Evolutionary conservation across 2,797 vertebrate species (phyloP), one percentile per base, ranked within the genome.

Genomic region (Sciurus vulgaris): DNA sequence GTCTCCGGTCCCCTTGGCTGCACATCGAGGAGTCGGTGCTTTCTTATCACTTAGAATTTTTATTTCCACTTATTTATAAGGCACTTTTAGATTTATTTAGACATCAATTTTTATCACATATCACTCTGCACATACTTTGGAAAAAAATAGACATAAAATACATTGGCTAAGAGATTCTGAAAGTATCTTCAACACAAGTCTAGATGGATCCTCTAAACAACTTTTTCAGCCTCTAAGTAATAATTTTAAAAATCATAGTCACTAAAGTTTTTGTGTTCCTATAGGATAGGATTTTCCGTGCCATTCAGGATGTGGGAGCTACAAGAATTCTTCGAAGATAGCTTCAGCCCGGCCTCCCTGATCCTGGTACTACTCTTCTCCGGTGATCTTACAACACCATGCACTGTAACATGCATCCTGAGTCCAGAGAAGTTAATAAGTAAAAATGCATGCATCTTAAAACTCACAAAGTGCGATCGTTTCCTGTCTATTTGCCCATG

Each of bases 1-100:
- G 7, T 85, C 76, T 86, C 51, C 63, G 22, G 30, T 51, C 73
- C 92, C 90, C 69, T 69, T 82, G 13, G 85, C 54, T 13, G 28
- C 61, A 67, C 61, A 33, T 41, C 65, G 59, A 70, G 10, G 73
- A 35, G 41, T 91, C 82, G 35, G 3, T 33, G 51, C 70, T 95
- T 93, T 65, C 93, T 94, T 89, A 76, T 44, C 70, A 47, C 56
- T 65, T 49, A 86, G 81, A 92, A 79, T 70, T 77, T 86, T 93
- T 85, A 85, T 92, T 90, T 90, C 85, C 70, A 35, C 49, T 93
- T 89, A 73, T 73, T 92, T 93, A 72, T 92, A 92, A 77, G 65
- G 70, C 26, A 11, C 56, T 77, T 95, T 63, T 67, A 88, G 78
- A 91, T 86, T 76, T 93, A 91, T 78, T 94, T 83, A 93, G 70